Conservation (phyloP, 37 sponge, comb jelly and placozoan species). For the Oscarella lobularis region DNA sequence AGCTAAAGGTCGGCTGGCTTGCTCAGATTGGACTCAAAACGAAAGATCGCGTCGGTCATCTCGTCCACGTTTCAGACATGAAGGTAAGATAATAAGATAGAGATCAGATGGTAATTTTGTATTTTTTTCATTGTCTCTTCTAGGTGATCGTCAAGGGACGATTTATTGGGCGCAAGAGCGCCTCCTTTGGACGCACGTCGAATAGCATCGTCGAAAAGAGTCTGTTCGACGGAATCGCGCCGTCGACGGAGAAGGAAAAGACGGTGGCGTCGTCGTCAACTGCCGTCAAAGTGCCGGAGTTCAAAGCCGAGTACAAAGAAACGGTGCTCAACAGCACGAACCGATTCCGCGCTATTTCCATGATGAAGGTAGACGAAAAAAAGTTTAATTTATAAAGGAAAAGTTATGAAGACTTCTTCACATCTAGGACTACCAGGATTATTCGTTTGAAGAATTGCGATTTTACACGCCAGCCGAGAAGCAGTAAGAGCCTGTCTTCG, state of each 20-base stretch:
- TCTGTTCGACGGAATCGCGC: neutral
- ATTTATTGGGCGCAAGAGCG: neutral
- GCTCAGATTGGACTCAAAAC: slow-evolving; percentile 24
- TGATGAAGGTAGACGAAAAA: slow-evolving; percentile 71
- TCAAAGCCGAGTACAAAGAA: slow-evolving; percentile 24
- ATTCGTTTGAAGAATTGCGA: slow-evolving; percentile 77
- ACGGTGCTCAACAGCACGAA: slow-evolving; percentile 33
- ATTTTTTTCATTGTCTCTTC: neutral
- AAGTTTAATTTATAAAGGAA: no score
- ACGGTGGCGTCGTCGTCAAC: slow-evolving; percentile 28
- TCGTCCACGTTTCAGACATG: slow-evolving; percentile 66
- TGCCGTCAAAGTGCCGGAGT: slow-evolving; percentile 39
- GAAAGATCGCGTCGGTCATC: slow-evolving; percentile 53
- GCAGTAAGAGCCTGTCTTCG: no score
- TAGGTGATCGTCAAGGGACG: slow-evolving; percentile 57
- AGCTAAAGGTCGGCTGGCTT: slow-evolving; percentile 10
- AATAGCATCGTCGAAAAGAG: no score
- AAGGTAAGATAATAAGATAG: slow-evolving; percentile 29
- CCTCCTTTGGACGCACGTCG: no score
- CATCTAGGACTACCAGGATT: slow-evolving; percentile 51
- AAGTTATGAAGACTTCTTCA: neutral
- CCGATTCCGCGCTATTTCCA: slow-evolving; percentile 35
- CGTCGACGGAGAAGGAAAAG: neutral
- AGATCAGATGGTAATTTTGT: neutral
- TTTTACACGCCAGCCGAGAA: slow-evolving; percentile 10